A percentile compares a stretch with the other conserved stretches of the same genome.
Conservation (phyloP, 2,888 invertebrate genomes). For the Ophion slaviceki region DNA sequence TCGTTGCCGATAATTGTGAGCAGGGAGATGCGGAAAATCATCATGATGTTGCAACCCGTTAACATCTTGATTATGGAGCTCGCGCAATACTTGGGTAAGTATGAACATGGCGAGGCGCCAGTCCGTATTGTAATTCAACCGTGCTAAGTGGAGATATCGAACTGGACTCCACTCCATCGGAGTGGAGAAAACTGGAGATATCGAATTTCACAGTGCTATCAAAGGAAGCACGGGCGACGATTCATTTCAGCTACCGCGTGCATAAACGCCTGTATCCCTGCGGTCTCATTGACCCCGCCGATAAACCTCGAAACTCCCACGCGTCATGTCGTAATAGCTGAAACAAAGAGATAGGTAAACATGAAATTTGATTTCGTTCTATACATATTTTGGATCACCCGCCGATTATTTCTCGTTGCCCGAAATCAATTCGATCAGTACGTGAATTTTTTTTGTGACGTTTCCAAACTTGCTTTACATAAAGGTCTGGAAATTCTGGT, state of each 20-base stretch:
- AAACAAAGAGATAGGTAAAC: neutral
- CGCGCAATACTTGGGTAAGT: neutral
- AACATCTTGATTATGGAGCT: constrained; percentile 1
- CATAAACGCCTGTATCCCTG: constrained; percentile 4
- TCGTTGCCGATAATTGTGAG: neutral
- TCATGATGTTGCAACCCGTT: neutral
- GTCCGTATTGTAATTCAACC: constrained; percentile 26
- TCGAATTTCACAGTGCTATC: constrained; percentile 73
- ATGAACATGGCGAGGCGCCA: constrained; percentile 12
- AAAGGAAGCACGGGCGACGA: constrained; percentile 78
- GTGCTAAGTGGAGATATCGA: constrained; percentile 32
- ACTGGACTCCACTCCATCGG: too few relatives aligned
- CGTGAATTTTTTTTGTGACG: neutral
- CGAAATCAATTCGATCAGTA: neutral
- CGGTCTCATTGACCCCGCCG: neutral
- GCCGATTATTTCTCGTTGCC: neutral
- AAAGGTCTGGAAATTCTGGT: neutral
- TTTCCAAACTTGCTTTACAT: neutral
- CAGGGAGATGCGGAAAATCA: neutral
- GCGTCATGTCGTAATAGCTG: neutral
- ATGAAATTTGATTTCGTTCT: neutral
- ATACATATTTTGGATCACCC: neutral
- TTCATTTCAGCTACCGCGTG: constrained; percentile 74
- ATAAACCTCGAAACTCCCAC: neutral
- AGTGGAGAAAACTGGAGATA: too few relatives aligned